Conservation (phyloP, 1,140 invertebrate species). For the Chrysomallon squamiferum region DNA sequence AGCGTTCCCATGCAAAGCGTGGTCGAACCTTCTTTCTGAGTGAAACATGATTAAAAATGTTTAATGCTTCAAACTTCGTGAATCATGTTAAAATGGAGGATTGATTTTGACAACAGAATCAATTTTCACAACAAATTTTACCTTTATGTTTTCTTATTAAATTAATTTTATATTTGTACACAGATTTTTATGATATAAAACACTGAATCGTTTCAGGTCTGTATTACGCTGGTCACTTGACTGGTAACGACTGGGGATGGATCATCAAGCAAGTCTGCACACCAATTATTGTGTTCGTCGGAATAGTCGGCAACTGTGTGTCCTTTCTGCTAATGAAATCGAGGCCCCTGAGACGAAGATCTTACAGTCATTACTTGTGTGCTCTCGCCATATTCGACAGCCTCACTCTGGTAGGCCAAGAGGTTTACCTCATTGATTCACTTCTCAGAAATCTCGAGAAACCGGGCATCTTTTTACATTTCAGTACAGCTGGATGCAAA, state of each 20-base stretch:
- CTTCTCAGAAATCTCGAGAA: slow-evolving; percentile 11
- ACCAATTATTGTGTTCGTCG: slow-evolving; percentile 37
- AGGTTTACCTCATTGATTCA: slow-evolving; percentile 19
- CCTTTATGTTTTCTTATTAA: too few species aligned
- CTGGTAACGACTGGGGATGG: slow-evolving; percentile 35
- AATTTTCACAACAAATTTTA: too few species aligned
- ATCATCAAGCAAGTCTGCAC: slow-evolving; percentile 32
- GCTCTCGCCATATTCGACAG: slow-evolving; percentile 48
- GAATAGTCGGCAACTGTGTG: slow-evolving; percentile 47
- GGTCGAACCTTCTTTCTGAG: too few species aligned
- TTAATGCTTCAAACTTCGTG: too few species aligned
- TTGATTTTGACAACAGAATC: too few species aligned
- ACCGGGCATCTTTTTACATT: slow-evolving; percentile 20
- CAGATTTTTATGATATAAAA: too few species aligned
- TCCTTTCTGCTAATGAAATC: slow-evolving; percentile 49
- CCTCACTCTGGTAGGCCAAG: slow-evolving; percentile 30
- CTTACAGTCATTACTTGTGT: slow-evolving; percentile 48
- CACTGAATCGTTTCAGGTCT: too few species aligned
- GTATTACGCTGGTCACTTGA: too few species aligned
- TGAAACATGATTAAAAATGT: too few species aligned
- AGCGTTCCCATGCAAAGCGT: too few species aligned
- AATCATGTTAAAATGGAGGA: too few species aligned
- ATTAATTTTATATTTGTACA: too few species aligned
- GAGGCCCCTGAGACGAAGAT: slow-evolving; percentile 34
- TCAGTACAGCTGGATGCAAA: slow-evolving; percentile 35